These are phyloP conservation scores for Galeruca laticollis DNA, from an alignment of 2,888 invertebrate species.

Conservation along the genomic window DNA sequence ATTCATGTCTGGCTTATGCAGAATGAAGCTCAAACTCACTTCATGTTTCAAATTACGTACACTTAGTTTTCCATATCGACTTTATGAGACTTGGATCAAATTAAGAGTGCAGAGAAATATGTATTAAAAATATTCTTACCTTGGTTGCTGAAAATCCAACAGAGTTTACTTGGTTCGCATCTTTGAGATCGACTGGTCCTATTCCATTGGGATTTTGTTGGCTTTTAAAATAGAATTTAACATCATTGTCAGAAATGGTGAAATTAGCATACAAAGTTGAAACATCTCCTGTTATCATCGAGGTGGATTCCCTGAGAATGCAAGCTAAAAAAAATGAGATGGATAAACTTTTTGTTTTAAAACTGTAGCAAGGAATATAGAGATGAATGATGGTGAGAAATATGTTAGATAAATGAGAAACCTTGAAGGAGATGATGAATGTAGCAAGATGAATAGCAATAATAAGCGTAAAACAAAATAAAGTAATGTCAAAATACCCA, in stretches of 20 bases:
- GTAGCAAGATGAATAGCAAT: too few relatives aligned
- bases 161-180: not conserved
- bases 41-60: too few relatives aligned
- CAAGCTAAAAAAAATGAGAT: not conserved
- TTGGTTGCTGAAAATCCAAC: not conserved
- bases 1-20: too few relatives aligned
- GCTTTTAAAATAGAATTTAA: not conserved
- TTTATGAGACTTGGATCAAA: too few relatives aligned
- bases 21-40: not conserved
- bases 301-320: not conserved
- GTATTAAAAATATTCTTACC: not conserved
- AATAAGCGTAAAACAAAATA: too few relatives aligned
- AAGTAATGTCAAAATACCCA: not conserved
- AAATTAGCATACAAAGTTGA: not conserved
- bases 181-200: not conserved
- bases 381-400: too few relatives aligned
- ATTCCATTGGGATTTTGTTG: not conserved
- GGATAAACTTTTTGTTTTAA: not conserved
- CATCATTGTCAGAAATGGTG: not conserved
- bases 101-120: too few relatives aligned
- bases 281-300: not conserved
- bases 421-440: not conserved
- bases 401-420: not conserved
- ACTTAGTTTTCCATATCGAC: too few relatives aligned
- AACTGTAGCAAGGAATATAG: not conserved